A percentile compares a stretch with the other conserved stretches of the same genome.
Conservation (phyloP, 1,140 invertebrate species). For the Cydia splendana region DNA sequence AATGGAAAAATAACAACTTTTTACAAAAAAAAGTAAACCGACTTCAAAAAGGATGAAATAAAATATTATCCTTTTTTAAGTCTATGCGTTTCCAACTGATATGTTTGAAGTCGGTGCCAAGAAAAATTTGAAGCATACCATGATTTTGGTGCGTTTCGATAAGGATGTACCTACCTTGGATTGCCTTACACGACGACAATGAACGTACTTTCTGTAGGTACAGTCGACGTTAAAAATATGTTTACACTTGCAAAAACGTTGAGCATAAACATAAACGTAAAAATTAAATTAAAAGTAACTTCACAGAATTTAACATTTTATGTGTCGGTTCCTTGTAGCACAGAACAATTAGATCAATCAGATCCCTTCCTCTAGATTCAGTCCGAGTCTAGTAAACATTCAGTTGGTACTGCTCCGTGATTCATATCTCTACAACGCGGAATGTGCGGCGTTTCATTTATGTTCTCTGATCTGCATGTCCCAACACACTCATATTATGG, state of each 20-base stretch:
- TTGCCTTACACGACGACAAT: too few relatives aligned
- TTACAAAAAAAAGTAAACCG: too few relatives aligned
- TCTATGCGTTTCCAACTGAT: too few relatives aligned
- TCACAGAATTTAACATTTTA: not conserved
- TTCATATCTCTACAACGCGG: not conserved
- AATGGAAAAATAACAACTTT: too few relatives aligned
- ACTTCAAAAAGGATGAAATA: too few relatives aligned
- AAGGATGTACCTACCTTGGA: too few relatives aligned
- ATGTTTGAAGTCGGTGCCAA: too few relatives aligned
- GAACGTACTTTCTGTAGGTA: too few relatives aligned
- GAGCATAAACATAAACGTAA: not conserved
- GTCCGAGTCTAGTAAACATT: not conserved
- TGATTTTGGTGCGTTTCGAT: too few relatives aligned
- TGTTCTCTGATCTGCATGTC: not conserved
- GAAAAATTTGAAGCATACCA: too few relatives aligned
- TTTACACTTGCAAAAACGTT: not conserved
- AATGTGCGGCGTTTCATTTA: conserved; percentile 1
- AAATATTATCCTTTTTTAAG: too few relatives aligned
- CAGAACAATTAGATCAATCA: not conserved
- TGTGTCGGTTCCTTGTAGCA: not conserved
- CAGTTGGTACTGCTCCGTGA: not conserved
- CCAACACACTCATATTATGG: not conserved
- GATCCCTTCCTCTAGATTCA: not conserved
- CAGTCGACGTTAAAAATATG: too few relatives aligned
- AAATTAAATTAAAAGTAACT: conserved; percentile 2